Conservation (phyloP, 2,888 invertebrate genomes). For the Melanotus villosus region DNA sequence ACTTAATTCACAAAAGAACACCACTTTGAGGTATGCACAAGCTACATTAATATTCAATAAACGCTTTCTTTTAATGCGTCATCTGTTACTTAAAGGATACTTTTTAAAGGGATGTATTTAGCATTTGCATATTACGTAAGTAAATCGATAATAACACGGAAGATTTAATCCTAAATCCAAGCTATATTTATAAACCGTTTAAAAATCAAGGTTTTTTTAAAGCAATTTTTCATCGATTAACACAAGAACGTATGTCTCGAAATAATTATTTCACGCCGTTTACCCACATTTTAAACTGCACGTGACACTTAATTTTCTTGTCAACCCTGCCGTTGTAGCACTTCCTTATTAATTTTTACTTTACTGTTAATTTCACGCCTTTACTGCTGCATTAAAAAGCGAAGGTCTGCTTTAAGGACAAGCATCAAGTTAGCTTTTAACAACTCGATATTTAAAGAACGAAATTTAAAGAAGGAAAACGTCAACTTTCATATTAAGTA, state of each 20-base stretch:
- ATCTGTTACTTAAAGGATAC: not conserved
- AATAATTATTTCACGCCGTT: slow-evolving; percentile 25
- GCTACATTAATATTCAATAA: slow-evolving; percentile 16
- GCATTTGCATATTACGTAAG: too few species aligned
- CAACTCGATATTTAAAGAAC: too few species aligned
- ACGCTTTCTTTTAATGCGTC: slow-evolving; percentile 6
- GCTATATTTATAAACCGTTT: not conserved
- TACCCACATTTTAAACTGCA: slow-evolving; percentile 24
- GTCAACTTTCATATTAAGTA: too few species aligned
- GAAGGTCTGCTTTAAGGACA: too few species aligned
- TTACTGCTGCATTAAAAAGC: not conserved
- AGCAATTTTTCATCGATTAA: too few species aligned
- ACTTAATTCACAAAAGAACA: slow-evolving; percentile 17
- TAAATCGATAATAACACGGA: too few species aligned
- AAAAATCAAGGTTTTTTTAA: not conserved
- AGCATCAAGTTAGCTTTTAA: too few species aligned
- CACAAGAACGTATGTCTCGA: not conserved
- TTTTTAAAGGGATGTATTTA: too few species aligned
- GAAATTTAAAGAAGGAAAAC: too few species aligned
- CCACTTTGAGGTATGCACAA: slow-evolving; percentile 17
- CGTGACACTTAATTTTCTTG: slow-evolving; percentile 30
- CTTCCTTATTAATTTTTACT: slow-evolving; percentile 26
- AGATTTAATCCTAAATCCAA: too few species aligned
- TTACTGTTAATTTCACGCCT: slow-evolving; percentile 13
- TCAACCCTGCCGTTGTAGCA: slow-evolving; percentile 7